Conservation (phyloP, 2,113 vertebrate species). For the Polyodon spathula region DNA sequence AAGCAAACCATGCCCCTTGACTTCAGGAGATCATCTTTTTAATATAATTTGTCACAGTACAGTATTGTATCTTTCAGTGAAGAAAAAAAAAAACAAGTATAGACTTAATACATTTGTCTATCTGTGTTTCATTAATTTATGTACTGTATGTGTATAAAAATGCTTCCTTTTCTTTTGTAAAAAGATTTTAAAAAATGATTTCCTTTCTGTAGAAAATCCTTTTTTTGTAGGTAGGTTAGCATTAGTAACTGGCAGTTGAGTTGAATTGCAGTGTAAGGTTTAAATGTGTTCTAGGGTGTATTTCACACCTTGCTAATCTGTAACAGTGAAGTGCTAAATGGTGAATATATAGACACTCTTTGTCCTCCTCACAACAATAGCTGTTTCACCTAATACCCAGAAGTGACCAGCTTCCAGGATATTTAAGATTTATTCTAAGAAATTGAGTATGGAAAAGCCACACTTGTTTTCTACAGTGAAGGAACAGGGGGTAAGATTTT, state of each 20-base stretch:
- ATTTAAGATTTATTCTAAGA: no score
- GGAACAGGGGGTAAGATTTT: no score
- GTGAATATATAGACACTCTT: slow-evolving; percentile 40
- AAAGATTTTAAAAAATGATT: not conserved
- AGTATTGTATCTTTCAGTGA: no score
- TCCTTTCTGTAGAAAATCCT: slow-evolving; percentile 10
- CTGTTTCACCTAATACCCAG: slow-evolving; percentile 50
- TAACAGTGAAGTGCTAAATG: slow-evolving; percentile 49
- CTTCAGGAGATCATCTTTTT: not conserved
- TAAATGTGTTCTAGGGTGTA: slow-evolving; percentile 48
- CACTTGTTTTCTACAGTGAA: no score
- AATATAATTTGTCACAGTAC: no score
- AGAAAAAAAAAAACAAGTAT: no score
- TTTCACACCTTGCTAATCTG: slow-evolving; percentile 54
- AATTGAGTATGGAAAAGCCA: slow-evolving; percentile 40
- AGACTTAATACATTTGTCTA: no score
- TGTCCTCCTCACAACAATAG: slow-evolving; percentile 55
- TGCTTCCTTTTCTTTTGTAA: slow-evolving; percentile 2
- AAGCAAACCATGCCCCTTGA: no score
- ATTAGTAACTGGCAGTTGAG: slow-evolving; percentile 17
- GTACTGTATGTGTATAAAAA: not conserved
- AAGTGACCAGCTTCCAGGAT: slow-evolving; percentile 29
- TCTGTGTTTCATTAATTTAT: not conserved
- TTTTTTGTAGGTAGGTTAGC: slow-evolving; percentile 6
- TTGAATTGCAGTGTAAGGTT: slow-evolving; percentile 41